phyloP scores from a whole-genome alignment of 2,888 invertebrate species.

The Lasioglossum marginatum region DNA sequence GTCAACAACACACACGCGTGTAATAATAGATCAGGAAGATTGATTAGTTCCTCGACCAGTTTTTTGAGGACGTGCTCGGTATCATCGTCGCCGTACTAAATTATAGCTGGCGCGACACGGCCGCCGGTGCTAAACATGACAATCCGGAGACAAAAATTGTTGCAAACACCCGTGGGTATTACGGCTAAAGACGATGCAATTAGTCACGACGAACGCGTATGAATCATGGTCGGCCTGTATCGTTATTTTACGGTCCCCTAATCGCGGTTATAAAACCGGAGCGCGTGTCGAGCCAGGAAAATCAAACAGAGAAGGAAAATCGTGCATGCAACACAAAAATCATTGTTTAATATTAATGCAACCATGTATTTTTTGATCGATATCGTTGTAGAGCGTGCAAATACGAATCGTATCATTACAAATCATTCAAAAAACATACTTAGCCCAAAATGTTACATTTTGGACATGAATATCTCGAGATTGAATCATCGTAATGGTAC shows the following conservation, averaged over 20 bases:
- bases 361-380: no score
- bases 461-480: no score
- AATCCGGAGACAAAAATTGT: neutral
- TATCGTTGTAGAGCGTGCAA: no score
- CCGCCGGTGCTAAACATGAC: neutral
- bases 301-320: neutral
- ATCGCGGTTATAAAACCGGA: slow-evolving; percentile 31
- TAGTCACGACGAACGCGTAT: slow-evolving; percentile 15
- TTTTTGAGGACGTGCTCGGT: neutral
- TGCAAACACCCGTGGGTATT: slow-evolving; percentile 1
- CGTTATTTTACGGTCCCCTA: slow-evolving; percentile 42
- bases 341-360: no score
- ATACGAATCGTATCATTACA: no score
- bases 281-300: neutral
- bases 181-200: neutral
- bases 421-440: no score
- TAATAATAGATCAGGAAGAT: slow-evolving; percentile 50
- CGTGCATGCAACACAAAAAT: no score
- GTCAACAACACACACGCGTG: neutral
- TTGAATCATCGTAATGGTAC: no score
- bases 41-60: slow-evolving; percentile 31
- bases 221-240: slow-evolving; percentile 36
- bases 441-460: no score
- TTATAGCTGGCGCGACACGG: neutral
- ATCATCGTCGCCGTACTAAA: neutral